Conservation (phyloP, 2,888 invertebrate species). For the Hartigia nigra region DNA sequence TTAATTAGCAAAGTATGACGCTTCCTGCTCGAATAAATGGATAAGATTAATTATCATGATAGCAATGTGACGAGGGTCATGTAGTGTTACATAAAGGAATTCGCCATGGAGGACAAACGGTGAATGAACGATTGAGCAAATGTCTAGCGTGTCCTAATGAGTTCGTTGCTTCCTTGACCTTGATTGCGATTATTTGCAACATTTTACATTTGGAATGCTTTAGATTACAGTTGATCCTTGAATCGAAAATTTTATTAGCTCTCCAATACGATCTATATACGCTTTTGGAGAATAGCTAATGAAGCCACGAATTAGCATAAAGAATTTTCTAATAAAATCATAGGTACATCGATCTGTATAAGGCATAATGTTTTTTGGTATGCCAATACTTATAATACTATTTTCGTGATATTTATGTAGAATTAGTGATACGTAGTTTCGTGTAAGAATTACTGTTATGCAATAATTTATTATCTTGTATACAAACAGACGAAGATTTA, state of each 20-base stretch:
- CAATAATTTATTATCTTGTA: slow-evolving; percentile 1
- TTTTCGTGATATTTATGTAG: not conserved
- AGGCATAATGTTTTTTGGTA: too few relatives aligned
- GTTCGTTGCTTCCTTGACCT: not conserved
- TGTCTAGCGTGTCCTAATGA: slow-evolving; percentile 2
- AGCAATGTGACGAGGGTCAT: slow-evolving; percentile 16
- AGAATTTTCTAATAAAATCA: slow-evolving; percentile 26
- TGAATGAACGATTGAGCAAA: slow-evolving; percentile 3
- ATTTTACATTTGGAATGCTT: not conserved
- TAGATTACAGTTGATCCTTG: not conserved
- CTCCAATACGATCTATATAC: not conserved
- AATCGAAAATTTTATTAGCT: not conserved
- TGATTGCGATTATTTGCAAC: not conserved
- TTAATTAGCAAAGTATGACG: slow-evolving; percentile 18
- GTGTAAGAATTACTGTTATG: not conserved
- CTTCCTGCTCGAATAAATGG: slow-evolving; percentile 17
- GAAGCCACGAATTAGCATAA: slow-evolving; percentile 27
- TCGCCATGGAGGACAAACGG: not conserved
- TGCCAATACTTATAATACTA: not conserved
- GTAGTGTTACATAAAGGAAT: not conserved
- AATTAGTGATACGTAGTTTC: not conserved
- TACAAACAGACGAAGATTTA: not conserved
- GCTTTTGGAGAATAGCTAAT: not conserved
- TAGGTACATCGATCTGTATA: not conserved
- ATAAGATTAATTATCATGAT: slow-evolving; percentile 20